These are phyloP conservation scores for Lerema accius DNA, from an alignment of 1,140 invertebrate genomes.

Conservation along the genomic window DNA sequence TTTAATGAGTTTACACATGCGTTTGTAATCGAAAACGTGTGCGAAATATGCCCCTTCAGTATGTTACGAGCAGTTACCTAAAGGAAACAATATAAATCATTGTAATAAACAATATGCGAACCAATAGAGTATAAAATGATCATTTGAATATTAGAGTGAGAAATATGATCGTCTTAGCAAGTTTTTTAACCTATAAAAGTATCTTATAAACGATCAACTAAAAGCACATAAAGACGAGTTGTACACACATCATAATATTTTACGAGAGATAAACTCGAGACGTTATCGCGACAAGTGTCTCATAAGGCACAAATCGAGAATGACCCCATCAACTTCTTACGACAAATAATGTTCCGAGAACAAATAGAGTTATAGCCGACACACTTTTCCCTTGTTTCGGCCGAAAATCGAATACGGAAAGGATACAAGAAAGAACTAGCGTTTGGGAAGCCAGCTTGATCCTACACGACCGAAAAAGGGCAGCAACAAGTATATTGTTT, in stretches of 20 bases:
- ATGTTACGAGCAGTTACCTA: too few species aligned
- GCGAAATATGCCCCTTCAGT: not conserved
- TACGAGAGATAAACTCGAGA: conserved; percentile 28
- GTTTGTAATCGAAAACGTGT: conserved; percentile 6
- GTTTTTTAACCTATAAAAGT: too few species aligned
- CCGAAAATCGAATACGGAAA: conserved; percentile 49
- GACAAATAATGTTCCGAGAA: conserved; percentile 46
- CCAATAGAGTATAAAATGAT: too few species aligned
- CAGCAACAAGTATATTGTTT: conserved; percentile 60
- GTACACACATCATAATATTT: conserved; percentile 2
- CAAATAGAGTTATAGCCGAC: conserved; percentile 43
- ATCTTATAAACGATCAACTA: conserved; percentile 59
- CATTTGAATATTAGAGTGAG: too few species aligned
- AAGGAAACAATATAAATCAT: too few species aligned
- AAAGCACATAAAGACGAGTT: not conserved
- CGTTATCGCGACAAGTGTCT: conserved; percentile 22
- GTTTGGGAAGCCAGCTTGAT: conserved; percentile 70
- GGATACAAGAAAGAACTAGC: conserved; percentile 48
- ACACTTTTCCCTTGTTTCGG: conserved; percentile 65
- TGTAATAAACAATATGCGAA: too few species aligned
- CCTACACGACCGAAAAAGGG: conserved; percentile 50
- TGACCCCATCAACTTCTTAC: conserved; percentile 45
- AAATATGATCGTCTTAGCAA: too few species aligned
- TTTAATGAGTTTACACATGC: conserved; percentile 23
- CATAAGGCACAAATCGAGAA: conserved; percentile 45